phyloP scores from a whole-genome alignment of 1,140 invertebrate genomes.

The Magallana angulata region DNA sequence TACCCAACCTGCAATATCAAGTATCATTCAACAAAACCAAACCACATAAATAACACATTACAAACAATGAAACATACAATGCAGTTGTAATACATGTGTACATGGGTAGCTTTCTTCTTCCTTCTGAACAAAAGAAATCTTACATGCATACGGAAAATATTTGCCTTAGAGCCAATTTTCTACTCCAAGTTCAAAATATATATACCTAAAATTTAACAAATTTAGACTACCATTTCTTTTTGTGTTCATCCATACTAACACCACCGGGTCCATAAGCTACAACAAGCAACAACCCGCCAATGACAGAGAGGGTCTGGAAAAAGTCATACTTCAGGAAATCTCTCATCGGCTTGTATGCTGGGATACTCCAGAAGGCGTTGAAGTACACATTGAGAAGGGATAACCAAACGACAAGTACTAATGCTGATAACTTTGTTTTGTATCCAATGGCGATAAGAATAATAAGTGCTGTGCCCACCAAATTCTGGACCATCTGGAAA shows the following conservation, averaged over 20 bases:
- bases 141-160: background rate
- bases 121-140: background rate
- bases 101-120: background rate
- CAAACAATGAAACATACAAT: conserved; percentile 22
- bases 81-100: background rate
- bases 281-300: conserved; percentile 99
- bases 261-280: conserved; percentile 96
- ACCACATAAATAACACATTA: background rate
- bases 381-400: conserved; percentile 96
- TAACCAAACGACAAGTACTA: conserved; percentile 94
- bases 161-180: background rate
- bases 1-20: background rate
- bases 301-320: conserved; percentile 99
- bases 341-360: conserved; percentile 94
- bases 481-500: conserved; percentile 90
- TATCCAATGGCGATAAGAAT: conserved; percentile 96
- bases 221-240: conserved; percentile 93
- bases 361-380: conserved; percentile 98
- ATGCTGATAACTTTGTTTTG: conserved; percentile 98
- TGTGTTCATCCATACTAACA: conserved; percentile 99
- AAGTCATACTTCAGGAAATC: conserved; percentile 99
- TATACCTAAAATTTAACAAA: conserved; percentile 32
- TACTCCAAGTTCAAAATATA: background rate
- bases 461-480: conserved; percentile 96
- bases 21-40: conserved; percentile 21